A percentile compares a stretch with the other conserved stretches of the same genome.
Evolutionary conservation across 2,113 vertebrate species (phyloP).

Genomic region (Callipepla californica): DNA sequence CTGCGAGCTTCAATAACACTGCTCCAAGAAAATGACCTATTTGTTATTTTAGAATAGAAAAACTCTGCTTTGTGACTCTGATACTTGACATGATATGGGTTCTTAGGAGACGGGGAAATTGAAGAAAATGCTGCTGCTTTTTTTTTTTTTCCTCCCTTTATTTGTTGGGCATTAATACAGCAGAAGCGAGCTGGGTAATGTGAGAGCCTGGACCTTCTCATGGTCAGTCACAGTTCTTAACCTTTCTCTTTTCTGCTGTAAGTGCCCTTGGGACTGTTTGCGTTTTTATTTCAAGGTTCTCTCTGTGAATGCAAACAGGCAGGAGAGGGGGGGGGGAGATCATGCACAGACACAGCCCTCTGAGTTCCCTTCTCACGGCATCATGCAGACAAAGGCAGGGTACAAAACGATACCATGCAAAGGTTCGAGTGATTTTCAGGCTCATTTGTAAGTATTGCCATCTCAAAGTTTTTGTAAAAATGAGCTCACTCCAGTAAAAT

Average conservation of each 20-base stretch:
- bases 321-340: background rate
- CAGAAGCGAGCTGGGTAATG: background rate
- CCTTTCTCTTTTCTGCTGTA: background rate
- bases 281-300: background rate
- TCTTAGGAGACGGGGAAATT: background rate
- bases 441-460: background rate
- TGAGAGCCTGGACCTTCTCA: background rate
- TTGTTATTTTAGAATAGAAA: background rate
- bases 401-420: rapidly evolving
- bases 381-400: background rate
- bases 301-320: background rate
- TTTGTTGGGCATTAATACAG: background rate
- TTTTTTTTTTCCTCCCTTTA: background rate
- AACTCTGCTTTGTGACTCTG: background rate
- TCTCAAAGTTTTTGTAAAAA: background rate
- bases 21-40: background rate
- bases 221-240: background rate
- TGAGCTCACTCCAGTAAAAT: background rate
- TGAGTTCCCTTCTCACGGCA: background rate
- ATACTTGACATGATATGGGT: background rate
- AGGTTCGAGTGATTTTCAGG: background rate
- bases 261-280: background rate
- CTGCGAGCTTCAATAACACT: rapidly evolving
- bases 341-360: background rate
- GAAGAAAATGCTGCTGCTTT: background rate